These are phyloP conservation scores for Osmerus eperlanus DNA, from an alignment of 2,113 vertebrate genomes.

Conservation along the genomic window DNA sequence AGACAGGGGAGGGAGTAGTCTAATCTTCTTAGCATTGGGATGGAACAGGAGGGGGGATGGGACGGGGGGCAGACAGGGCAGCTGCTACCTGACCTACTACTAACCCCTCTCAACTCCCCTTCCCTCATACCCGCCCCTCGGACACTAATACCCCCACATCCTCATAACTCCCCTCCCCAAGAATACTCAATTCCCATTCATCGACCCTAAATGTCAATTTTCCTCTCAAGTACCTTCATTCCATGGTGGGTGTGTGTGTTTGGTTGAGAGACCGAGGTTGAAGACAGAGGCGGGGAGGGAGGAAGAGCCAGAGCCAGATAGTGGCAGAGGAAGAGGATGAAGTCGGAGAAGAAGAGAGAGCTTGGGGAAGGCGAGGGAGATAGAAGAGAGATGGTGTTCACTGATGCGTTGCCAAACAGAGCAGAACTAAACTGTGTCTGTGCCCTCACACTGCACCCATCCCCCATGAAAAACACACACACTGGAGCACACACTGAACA, in stretches of 20 bases:
- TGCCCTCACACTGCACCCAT: not conserved
- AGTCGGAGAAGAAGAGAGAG: not conserved
- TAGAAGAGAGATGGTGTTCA: constrained; percentile 42
- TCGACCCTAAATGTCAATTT: too few species aligned
- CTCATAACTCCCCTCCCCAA: too few species aligned
- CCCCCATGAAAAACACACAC: not conserved
- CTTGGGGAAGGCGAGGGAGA: constrained; percentile 21
- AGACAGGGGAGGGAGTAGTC: constrained; percentile 1
- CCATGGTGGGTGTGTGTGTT: constrained; percentile 9
- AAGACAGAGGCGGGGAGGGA: constrained; percentile 28
- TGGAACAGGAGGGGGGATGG: not conserved
- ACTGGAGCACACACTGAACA: not conserved
- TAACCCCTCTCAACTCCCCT: not conserved
- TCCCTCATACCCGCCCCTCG: not conserved
- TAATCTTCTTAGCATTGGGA: constrained; percentile 1
- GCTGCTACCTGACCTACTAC: not conserved
- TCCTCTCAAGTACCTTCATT: too few species aligned
- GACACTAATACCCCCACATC: too few species aligned
- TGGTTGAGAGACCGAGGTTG: constrained; percentile 23
- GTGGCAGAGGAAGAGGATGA: not conserved
- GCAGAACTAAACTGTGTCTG: constrained; percentile 63
- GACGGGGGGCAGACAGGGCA: not conserved
- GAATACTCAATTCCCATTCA: too few species aligned
- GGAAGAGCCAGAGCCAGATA: constrained; percentile 41
- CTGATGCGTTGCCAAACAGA: constrained; percentile 67